phyloP scores from a whole-genome alignment of 2,888 invertebrate genomes.

The Cantharis nigra region DNA sequence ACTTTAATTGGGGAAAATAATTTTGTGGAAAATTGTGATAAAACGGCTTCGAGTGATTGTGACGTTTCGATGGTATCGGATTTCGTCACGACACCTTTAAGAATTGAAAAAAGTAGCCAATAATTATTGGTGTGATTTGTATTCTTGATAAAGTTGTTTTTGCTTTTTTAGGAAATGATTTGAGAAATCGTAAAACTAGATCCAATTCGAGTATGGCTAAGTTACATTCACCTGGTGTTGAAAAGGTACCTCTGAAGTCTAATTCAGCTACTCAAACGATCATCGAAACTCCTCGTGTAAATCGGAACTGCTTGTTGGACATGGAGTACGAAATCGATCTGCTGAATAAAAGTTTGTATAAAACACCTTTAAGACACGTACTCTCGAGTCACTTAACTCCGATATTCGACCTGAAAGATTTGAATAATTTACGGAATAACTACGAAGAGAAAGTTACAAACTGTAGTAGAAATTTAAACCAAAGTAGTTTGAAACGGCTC shows the following conservation, averaged over 20 bases:
- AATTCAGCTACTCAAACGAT: constrained; percentile 29
- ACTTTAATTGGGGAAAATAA: background rate
- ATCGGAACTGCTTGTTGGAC: constrained; percentile 9
- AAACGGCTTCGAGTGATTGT: background rate
- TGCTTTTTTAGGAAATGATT: background rate
- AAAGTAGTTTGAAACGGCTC: constrained; percentile 12
- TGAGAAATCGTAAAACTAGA: background rate
- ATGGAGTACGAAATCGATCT: constrained; percentile 6
- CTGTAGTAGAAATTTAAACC: constrained; percentile 5
- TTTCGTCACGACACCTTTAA: background rate
- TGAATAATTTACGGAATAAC: constrained; percentile 14
- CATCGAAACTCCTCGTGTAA: constrained; percentile 26
- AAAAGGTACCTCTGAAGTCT: constrained; percentile 34
- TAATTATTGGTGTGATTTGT: background rate
- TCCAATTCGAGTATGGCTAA: constrained; percentile 37
- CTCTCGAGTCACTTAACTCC: background rate
- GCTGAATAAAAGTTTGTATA: background rate
- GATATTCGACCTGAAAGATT: background rate
- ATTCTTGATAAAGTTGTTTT: background rate
- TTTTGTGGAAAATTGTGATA: background rate
- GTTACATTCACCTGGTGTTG: constrained; percentile 38
- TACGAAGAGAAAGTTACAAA: background rate
- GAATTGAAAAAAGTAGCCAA: background rate
- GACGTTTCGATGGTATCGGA: background rate
- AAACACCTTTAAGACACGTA: constrained; percentile 8